phyloP scores from a whole-genome alignment of 2,113 vertebrate species.

The Gymnorhina tibicen region DNA sequence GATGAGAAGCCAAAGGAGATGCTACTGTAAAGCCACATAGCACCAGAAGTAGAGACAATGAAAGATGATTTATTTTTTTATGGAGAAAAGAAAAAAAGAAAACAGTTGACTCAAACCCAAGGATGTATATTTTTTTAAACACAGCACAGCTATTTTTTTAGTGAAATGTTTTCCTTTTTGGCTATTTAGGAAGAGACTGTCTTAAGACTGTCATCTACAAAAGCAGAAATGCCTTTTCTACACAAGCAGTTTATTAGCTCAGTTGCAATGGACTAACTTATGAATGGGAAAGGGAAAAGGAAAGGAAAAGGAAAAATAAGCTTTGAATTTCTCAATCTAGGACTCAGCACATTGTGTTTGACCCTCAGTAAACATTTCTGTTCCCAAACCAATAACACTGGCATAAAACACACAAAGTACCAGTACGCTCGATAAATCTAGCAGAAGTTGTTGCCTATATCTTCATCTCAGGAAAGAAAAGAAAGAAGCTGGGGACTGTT shows the following conservation, averaged over 20 bases:
- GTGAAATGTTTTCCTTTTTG: not conserved
- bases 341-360: not conserved
- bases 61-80: not conserved
- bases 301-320: not conserved
- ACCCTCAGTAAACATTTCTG: not conserved
- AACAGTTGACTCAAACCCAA: not conserved
- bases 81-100: not conserved
- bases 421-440: not conserved
- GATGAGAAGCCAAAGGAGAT: not conserved
- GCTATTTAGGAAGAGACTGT: not conserved
- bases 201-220: not conserved
- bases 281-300: not conserved
- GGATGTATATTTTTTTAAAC: not conserved
- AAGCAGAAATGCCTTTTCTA: not conserved
- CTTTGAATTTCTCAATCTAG: not conserved
- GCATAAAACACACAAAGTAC: not conserved
- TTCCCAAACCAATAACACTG: not conserved
- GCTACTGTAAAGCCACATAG: not conserved
- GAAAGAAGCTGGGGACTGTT: not conserved
- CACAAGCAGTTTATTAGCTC: not conserved
- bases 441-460: not conserved
- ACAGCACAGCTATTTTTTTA: not conserved
- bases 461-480: not conserved
- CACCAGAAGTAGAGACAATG: not conserved
- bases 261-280: not conserved